A percentile compares a stretch with the other conserved stretches of the same genome.
These are phyloP conservation scores for Callospermophilus lateralis DNA, from an alignment of 2,113 vertebrate genomes.

Conservation along the genomic window DNA sequence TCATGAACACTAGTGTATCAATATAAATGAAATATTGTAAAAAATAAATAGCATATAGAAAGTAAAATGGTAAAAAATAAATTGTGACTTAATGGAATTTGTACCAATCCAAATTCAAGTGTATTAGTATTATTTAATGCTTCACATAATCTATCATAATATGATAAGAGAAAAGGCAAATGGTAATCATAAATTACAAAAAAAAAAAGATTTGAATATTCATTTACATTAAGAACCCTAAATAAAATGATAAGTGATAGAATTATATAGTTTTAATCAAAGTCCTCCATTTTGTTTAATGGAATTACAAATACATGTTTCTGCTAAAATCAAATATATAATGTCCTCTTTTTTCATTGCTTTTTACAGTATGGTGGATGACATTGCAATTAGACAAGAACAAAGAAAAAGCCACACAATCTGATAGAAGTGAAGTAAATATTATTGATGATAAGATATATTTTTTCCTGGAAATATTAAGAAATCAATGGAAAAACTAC, in stretches of 20 bases:
- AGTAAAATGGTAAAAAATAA: too few relatives aligned
- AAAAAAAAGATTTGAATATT: not conserved
- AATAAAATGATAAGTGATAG: not conserved
- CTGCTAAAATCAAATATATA: not conserved
- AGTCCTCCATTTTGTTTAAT: not conserved
- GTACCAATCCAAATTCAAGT: not conserved
- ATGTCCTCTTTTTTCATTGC: accelerated
- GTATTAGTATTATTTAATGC: not conserved
- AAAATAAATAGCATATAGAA: too few relatives aligned
- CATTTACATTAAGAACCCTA: not conserved
- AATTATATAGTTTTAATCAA: not conserved
- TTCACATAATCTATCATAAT: not conserved
- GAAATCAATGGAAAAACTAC: not conserved
- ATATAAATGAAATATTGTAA: too few relatives aligned
- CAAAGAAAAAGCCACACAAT: not conserved
- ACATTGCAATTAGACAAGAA: not conserved
- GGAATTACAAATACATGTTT: not conserved
- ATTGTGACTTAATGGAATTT: too few relatives aligned
- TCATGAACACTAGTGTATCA: too few relatives aligned
- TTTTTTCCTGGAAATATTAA: not conserved
- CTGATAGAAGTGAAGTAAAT: not conserved
- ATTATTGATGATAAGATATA: not conserved
- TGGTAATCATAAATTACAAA: not conserved
- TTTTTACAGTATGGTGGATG: not conserved
- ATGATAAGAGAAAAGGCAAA: not conserved